Conservation (phyloP, 2,797 vertebrate species). For the Oceanodroma leucorhoa region DNA sequence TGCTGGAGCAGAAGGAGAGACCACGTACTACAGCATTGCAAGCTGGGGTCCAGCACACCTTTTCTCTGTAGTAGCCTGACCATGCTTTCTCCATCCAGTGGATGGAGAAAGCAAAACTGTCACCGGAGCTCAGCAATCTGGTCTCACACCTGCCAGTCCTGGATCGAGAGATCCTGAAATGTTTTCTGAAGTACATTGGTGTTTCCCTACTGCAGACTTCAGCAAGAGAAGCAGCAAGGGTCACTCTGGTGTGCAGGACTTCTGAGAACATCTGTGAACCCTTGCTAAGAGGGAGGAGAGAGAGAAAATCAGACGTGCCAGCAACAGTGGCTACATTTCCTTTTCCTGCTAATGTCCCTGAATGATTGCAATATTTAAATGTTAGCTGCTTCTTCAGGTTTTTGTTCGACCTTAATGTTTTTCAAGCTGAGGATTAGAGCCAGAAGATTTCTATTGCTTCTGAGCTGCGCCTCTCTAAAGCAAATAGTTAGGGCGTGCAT, state of each 20-base stretch:
- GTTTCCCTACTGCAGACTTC: not conserved
- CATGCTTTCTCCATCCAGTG: not conserved
- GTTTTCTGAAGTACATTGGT: not conserved
- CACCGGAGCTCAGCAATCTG: not conserved
- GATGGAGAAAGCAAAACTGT: not conserved
- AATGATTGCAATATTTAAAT: not conserved
- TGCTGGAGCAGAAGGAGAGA: not conserved
- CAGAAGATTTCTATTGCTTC: conserved; percentile 15
- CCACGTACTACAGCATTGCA: not conserved
- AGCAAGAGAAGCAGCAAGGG: not conserved
- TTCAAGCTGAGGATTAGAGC: not conserved
- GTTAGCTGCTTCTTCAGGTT: not conserved
- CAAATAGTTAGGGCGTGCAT: not conserved
- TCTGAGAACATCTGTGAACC: not conserved
- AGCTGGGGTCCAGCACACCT: not conserved
- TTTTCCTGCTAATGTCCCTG: not conserved
- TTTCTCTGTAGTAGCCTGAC: not conserved
- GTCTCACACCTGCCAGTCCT: not conserved
- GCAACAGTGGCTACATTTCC: not conserved
- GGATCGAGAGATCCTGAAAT: not conserved
- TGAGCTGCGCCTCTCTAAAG: not conserved
- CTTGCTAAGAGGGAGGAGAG: not conserved
- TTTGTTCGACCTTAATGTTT: not conserved
- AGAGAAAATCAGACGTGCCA: not conserved
- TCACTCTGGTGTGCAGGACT: not conserved